Conservation (phyloP, 92 coral and sea anemone genomes). For the Epizoanthus illoricatus region DNA sequence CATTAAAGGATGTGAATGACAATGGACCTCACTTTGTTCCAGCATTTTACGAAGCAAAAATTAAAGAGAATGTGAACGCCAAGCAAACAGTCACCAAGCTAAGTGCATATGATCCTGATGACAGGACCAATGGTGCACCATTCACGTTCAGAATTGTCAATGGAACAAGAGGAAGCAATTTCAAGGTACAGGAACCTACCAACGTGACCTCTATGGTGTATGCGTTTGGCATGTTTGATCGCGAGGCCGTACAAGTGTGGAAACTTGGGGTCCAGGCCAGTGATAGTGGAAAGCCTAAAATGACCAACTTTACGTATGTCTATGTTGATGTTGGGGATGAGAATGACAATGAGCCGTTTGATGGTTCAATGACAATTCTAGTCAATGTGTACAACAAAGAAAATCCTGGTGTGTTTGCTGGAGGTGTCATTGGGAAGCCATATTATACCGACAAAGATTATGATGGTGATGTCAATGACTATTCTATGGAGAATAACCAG, state of each 20-base stretch:
- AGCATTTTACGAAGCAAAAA: slow-evolving; percentile 75
- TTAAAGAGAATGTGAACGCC: slow-evolving; percentile 62
- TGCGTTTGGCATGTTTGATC: slow-evolving; percentile 67
- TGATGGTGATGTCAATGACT: slow-evolving; percentile 74
- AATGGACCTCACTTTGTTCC: slow-evolving; percentile 93
- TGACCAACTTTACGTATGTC: slow-evolving; percentile 59
- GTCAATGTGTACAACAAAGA: slow-evolving; percentile 69
- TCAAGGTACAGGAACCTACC: slow-evolving; percentile 51
- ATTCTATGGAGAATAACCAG: slow-evolving; percentile 39
- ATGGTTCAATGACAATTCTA: slow-evolving; percentile 67
- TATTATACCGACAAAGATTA: slow-evolving; percentile 83
- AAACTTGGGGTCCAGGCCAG: slow-evolving; percentile 57
- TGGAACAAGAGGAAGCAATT: slow-evolving; percentile 45
- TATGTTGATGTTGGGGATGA: slow-evolving; percentile 73
- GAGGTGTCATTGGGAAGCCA: slow-evolving; percentile 85
- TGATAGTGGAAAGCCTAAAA: slow-evolving; percentile 77
- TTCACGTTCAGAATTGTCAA: slow-evolving; percentile 60
- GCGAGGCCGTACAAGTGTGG: slow-evolving; percentile 65
- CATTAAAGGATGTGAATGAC: slow-evolving; percentile 78
- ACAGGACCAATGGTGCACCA: slow-evolving; percentile 76
- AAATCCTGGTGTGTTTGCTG: slow-evolving; percentile 62
- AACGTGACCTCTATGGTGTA: slow-evolving; percentile 52
- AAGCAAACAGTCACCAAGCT: slow-evolving; percentile 66
- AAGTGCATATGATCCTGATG: slow-evolving; percentile 85
- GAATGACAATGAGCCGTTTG: slow-evolving; percentile 76